These are phyloP conservation scores for Drosophila quinaria DNA, from an alignment of 2,888 invertebrate genomes.

Conservation along the genomic window DNA sequence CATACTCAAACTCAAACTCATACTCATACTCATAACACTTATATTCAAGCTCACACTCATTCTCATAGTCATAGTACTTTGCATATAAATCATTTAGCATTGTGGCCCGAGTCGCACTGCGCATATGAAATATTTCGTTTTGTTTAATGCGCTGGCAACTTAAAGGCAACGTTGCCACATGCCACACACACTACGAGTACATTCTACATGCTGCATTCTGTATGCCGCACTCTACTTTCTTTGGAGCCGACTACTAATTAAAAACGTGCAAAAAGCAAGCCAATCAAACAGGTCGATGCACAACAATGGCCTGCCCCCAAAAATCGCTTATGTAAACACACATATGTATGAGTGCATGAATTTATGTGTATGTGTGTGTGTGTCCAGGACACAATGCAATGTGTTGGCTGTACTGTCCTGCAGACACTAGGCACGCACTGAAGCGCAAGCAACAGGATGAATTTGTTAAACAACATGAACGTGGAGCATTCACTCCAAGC, in stretches of 20 bases:
- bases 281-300: conserved; percentile 80
- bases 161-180: conserved; percentile 45
- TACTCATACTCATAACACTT: conserved; percentile 14
- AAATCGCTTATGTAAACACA: conserved; percentile 44
- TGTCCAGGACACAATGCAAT: conserved; percentile 54
- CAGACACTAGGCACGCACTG: conserved; percentile 61
- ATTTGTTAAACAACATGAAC: conserved; percentile 77
- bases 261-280: conserved; percentile 78
- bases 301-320: conserved; percentile 67
- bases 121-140: conserved; percentile 73
- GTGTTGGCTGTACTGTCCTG: conserved; percentile 55
- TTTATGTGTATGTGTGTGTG: background rate
- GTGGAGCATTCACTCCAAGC: conserved; percentile 19
- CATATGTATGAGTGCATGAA: background rate
- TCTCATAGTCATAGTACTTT: conserved; percentile 49
- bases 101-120: conserved; percentile 71
- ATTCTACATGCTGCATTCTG: background rate
- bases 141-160: conserved; percentile 66
- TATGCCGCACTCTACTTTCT: conserved; percentile 5
- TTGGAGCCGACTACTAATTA: conserved; percentile 61
- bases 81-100: conserved; percentile 76
- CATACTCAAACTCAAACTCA: conserved; percentile 30
- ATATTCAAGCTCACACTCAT: conserved; percentile 18
- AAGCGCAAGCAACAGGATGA: conserved; percentile 79
- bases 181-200: conserved; percentile 22